Evolutionary conservation across 2,797 vertebrate genomes (phyloP).

Genomic region (Anisognathus igniventris): DNA sequence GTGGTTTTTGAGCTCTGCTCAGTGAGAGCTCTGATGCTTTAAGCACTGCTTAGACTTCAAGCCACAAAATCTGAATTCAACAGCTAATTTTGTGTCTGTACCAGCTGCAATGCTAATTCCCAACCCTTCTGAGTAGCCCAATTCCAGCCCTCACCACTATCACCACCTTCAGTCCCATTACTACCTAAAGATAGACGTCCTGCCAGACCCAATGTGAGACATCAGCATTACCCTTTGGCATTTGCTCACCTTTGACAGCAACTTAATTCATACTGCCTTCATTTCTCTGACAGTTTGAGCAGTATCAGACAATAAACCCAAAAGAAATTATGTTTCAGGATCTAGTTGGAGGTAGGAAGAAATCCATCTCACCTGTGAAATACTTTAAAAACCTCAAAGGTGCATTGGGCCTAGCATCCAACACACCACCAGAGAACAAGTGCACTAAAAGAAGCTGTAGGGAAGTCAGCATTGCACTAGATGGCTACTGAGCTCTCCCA

Average conservation of each 20-base stretch:
- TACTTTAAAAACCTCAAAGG: not conserved
- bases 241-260: not conserved
- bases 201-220: not conserved
- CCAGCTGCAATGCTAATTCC: not conserved
- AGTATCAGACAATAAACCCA: not conserved
- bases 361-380: not conserved
- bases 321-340: not conserved
- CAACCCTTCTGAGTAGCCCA: not conserved
- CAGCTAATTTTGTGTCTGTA: not conserved
- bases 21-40: not conserved
- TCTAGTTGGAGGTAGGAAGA: not conserved
- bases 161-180: not conserved
- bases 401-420: not conserved
- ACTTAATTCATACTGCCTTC: not conserved
- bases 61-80: not conserved
- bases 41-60: not conserved
- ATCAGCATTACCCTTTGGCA: not conserved
- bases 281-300: not conserved
- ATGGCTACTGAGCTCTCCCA: not conserved
- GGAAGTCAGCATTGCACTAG: not conserved
- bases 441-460: not conserved
- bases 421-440: not conserved
- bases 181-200: not conserved
- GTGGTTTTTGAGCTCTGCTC: not conserved
- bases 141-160: not conserved